Conservation (phyloP, 2,797 vertebrate genomes). For the Cyclura pinguis region DNA sequence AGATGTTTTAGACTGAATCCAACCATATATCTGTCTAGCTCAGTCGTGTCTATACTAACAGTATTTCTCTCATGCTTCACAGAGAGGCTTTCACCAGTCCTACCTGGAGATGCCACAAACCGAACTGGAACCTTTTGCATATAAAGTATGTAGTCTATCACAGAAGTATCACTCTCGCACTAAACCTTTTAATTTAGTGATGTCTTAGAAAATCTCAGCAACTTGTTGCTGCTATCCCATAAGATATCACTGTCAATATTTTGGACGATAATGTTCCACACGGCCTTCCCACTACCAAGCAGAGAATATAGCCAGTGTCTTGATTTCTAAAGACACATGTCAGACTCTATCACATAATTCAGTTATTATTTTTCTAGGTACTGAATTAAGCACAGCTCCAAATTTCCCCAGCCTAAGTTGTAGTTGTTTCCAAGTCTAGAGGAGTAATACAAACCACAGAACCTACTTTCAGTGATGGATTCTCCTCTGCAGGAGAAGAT, state of each 20-base stretch:
- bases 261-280: background rate
- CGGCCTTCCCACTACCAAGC: background rate
- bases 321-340: background rate
- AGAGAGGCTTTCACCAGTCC: background rate
- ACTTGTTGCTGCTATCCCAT: background rate
- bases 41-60: background rate
- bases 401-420: background rate
- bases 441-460: background rate
- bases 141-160: background rate
- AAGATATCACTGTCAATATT: background rate
- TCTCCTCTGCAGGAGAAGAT: background rate
- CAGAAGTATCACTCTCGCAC: no score
- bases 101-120: background rate
- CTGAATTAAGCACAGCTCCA: accelerated
- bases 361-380: accelerated
- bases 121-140: background rate
- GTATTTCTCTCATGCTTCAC: background rate
- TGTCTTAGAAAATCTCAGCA: background rate
- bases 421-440: background rate
- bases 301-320: background rate
- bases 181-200: background rate
- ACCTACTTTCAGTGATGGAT: background rate
- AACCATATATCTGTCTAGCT: background rate
- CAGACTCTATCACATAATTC: background rate
- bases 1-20: background rate